phyloP scores from a whole-genome alignment of 2,113 vertebrate species.

The Tetraodon nigroviridis region DNA sequence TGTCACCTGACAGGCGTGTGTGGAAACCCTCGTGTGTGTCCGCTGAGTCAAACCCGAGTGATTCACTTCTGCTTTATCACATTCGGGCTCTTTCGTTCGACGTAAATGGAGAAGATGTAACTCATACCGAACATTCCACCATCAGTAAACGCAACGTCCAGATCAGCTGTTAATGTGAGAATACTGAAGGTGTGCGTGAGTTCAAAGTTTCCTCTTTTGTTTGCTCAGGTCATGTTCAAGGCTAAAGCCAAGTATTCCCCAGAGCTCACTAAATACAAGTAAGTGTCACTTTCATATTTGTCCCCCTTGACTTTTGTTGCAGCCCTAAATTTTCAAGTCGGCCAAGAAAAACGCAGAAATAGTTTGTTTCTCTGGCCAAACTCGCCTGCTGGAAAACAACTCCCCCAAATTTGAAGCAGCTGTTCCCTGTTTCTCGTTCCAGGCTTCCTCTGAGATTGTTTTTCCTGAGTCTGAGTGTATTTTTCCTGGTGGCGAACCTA shows the following conservation, averaged over 20 bases:
- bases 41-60: slow-evolving; percentile 41
- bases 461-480: slow-evolving; percentile 82
- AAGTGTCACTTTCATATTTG: slow-evolving; percentile 43
- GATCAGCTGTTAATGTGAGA: too few relatives aligned
- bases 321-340: not conserved
- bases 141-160: too few relatives aligned
- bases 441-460: slow-evolving; percentile 85
- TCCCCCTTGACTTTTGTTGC: too few relatives aligned
- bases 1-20: slow-evolving; percentile 19
- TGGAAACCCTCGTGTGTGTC: slow-evolving; percentile 29
- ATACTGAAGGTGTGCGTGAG: too few relatives aligned
- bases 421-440: not conserved
- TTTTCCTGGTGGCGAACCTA: slow-evolving; percentile 90
- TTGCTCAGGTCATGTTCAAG: slow-evolving; percentile 89
- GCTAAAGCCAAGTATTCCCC: slow-evolving; percentile 90
- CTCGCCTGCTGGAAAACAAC: not conserved
- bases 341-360: too few relatives aligned
- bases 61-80: slow-evolving; percentile 28
- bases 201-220: not conserved
- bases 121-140: too few relatives aligned
- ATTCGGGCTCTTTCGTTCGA: not conserved
- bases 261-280: slow-evolving; percentile 97
- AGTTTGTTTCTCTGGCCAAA: not conserved
- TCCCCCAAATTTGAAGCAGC: not conserved
- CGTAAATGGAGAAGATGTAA: not conserved